Evolutionary conservation across 1,140 invertebrate genomes (phyloP), one percentile per base, ranked within the genome.

Genomic region (Drosophila busckii): DNA sequence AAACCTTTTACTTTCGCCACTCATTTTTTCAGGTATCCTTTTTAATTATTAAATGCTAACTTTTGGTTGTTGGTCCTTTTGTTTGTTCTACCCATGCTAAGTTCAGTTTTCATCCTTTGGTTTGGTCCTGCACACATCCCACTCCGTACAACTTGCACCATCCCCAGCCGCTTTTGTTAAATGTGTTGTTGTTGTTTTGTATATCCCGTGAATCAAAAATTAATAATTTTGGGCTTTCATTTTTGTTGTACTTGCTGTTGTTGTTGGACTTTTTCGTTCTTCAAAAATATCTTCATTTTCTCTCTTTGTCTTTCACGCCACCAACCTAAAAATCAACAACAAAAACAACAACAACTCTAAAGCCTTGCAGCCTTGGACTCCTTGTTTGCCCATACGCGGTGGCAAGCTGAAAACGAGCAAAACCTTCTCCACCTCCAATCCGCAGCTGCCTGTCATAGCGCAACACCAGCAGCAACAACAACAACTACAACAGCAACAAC

Each of bases 281-380:
- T 84, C 62, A 69, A 75, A n/a, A n/a, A 75, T 67, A 52, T 78
- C 56, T 69, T 82, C 71, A 82, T 86, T 65, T 68, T 86, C 61
- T 86, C 82, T 82, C 65, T 83, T 61, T 84, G 63, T 64, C 64
- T 58, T 70, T 68, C 55, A 61, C 56, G 52, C 52, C 52, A 42
- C 49, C 52, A 41, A 63, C 31, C 52, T 49, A 56, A 63, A 29
- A 41, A 37, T 23, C 17, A 40, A 23, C 50, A 55, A 64, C 59
- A 54, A 56, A 32, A 28, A 62, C 34, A 41, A 46, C 49, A 60
- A 37, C 58, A 52, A 53, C 68, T 46, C 45, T 80, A 19, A 76
- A 87, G 86, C 80, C 19, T 73, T 87, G 46, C 86, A 87, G 82
- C 86, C 86, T 19, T 87, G 86, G 84, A 87, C 86, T 22, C 86